Base-by-base conservation (phyloP, 2,113 vertebrate species). In the Podilymbus podiceps region DNA sequence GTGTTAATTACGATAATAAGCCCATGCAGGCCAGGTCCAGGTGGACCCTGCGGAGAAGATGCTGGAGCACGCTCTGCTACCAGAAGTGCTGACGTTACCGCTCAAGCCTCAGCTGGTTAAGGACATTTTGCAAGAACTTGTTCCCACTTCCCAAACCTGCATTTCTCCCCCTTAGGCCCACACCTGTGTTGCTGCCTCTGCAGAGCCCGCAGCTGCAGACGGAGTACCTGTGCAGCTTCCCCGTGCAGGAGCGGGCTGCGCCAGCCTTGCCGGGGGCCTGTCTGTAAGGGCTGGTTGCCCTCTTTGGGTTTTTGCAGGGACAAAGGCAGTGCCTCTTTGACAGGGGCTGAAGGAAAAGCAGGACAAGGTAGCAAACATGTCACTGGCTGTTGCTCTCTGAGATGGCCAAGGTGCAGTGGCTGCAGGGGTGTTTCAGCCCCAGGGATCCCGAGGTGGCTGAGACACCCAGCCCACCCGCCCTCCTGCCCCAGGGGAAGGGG, bases 111-210 rank as follows among this genome's bases (percentile, higher is more conserved):
- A 1, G 47, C 76, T 88, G 52, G 56, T 22, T 69, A 31, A 81
- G 40, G 56, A 55, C 18, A 20, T 93, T 94, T 94, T 89, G 88
- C 86, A 96, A 95, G 79, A 94, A 81, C 85, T 81, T 38, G 83
- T 92, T 94, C 25, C 38, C 42, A 69, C 44, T 35, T 84, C 49
- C 33, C 76, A 89, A 76, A 82, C 89, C 89, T 94, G 84, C 76
- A 60, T 95, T 95, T 94, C 84, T 94, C 53, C 53, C 47, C 28
- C 9, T 38, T 21, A 67, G 75, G 67, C 72, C 59, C 63, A 88
- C 62, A 79, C 87, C 74, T 59, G 47, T 63, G 27, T 21, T 58
- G 75, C 74, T 69, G 52, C 47, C 11, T 76, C 88, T 67, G 46
- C 72, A 91, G 71, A 68, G 30, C 33, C 63, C 9, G 6, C 44